phyloP scores from a whole-genome alignment of 2,888 invertebrate species.

The Drosophila mimica region DNA sequence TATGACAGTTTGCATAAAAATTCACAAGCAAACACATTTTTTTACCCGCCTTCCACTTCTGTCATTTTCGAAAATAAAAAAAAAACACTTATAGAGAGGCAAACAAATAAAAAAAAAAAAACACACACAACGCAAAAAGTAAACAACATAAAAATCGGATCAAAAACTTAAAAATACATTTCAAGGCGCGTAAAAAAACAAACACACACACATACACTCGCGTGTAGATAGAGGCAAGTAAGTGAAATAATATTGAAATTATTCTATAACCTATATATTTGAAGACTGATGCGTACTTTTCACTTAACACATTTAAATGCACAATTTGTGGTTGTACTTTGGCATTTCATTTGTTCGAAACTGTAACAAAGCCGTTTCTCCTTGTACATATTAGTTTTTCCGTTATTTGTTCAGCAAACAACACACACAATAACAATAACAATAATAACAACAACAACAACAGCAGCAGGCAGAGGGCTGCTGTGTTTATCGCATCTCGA shows the following conservation, averaged over 20 bases:
- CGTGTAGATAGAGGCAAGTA: background rate
- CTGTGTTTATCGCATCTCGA: constrained; percentile 40
- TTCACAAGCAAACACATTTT: constrained; percentile 20
- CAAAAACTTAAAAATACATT: constrained; percentile 80
- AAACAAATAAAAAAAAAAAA: constrained; percentile 43
- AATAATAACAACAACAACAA: constrained; percentile 36
- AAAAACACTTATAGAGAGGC: constrained; percentile 16
- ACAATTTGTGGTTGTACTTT: constrained; percentile 46
- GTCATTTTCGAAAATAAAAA: constrained; percentile 47
- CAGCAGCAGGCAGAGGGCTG: constrained; percentile 23
- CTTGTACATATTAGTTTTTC: constrained; percentile 45
- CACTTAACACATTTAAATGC: constrained; percentile 37
- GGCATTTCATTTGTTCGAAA: constrained; percentile 30
- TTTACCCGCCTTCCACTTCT: constrained; percentile 22
- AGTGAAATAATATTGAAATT: constrained; percentile 32
- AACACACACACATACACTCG: constrained; percentile 9
- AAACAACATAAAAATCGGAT: constrained; percentile 74
- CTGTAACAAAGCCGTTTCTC: constrained; percentile 39
- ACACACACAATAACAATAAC: constrained; percentile 42
- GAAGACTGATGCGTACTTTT: constrained; percentile 37
- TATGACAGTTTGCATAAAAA: constrained; percentile 20
- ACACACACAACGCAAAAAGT: constrained; percentile 74
- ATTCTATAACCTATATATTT: constrained; percentile 20
- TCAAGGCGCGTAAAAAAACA: constrained; percentile 72
- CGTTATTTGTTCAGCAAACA: constrained; percentile 67